Evolutionary conservation across 2,888 invertebrate genomes (phyloP).

Genomic region (Drosophila algonquin): DNA sequence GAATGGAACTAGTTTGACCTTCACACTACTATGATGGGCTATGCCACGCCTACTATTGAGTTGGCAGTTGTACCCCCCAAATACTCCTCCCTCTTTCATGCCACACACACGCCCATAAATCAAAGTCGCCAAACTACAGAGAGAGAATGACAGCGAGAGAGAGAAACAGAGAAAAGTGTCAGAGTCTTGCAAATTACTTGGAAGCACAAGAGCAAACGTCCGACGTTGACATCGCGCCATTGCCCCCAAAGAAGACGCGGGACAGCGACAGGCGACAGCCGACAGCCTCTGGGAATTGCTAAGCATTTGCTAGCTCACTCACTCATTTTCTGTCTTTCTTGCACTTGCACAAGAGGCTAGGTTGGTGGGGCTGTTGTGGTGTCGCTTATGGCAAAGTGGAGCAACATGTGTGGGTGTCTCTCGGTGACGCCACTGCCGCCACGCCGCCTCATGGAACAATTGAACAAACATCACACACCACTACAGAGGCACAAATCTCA

Average conservation of each 20-base stretch:
- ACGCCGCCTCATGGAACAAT: constrained; percentile 9
- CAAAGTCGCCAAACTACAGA: constrained; percentile 77
- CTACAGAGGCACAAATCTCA: background rate
- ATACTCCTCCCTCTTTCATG: constrained; percentile 33
- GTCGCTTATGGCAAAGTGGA: constrained; percentile 46
- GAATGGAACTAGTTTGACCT: constrained; percentile 43
- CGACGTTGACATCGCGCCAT: constrained; percentile 42
- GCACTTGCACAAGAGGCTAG: constrained; percentile 9
- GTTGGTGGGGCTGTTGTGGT: background rate
- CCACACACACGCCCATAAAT: constrained; percentile 66
- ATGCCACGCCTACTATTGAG: constrained; percentile 36
- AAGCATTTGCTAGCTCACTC: constrained; percentile 8
- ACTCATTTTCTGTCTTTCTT: constrained; percentile 5
- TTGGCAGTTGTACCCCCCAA: constrained; percentile 6
- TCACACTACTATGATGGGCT: constrained; percentile 31
- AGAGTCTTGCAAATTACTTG: constrained; percentile 77
- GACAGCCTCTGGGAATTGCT: constrained; percentile 44
- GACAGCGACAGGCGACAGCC: background rate
- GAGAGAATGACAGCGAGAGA: constrained; percentile 18
- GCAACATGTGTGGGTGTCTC: constrained; percentile 68
- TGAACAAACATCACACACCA: background rate
- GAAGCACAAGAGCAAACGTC: constrained; percentile 62
- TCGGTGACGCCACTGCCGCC: constrained; percentile 2
- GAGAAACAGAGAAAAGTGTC: constrained; percentile 56
- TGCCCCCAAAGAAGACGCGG: constrained; percentile 23